phyloP scores from a whole-genome alignment of 2,888 invertebrate genomes.

The Pocota personata region DNA sequence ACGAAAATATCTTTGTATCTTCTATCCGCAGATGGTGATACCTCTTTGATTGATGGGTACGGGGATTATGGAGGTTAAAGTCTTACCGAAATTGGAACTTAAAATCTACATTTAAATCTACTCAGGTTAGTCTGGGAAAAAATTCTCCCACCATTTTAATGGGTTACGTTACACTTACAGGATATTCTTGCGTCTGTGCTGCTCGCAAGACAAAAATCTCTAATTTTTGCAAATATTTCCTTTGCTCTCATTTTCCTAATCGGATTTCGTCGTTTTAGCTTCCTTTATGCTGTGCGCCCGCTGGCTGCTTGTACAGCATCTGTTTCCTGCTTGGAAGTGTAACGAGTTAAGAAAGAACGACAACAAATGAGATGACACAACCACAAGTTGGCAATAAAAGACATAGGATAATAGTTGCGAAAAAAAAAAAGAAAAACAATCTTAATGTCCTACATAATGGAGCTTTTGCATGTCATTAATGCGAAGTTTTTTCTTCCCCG shows the following conservation, averaged over 20 bases:
- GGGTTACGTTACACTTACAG: constrained; percentile 33
- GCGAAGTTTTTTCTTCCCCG: constrained; percentile 42
- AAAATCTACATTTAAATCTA: constrained; percentile 44
- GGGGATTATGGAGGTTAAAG: constrained; percentile 54
- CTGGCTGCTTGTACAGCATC: constrained; percentile 42
- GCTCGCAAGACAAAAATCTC: constrained; percentile 13
- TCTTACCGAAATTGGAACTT: constrained; percentile 50
- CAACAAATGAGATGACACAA: constrained; percentile 70
- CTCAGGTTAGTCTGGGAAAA: constrained; percentile 29
- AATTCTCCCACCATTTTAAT: neutral
- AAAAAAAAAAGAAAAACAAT: constrained; percentile 30
- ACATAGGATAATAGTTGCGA: constrained; percentile 58
- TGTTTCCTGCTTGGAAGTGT: constrained; percentile 44
- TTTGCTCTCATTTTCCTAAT: constrained; percentile 62
- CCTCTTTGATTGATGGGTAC: constrained; percentile 67
- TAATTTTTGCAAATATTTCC: constrained; percentile 58
- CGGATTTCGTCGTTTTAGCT: constrained; percentile 59
- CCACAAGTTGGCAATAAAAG: constrained; percentile 74
- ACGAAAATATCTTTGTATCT: constrained; percentile 69
- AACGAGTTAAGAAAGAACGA: constrained; percentile 53
- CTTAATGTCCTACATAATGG: constrained; percentile 72
- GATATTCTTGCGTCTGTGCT: neutral
- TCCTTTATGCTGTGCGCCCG: constrained; percentile 24
- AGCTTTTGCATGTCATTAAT: constrained; percentile 73
- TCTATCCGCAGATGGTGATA: constrained; percentile 67